phyloP scores from a whole-genome alignment of 1,140 invertebrate genomes.

The Megalonaias nervosa region DNA sequence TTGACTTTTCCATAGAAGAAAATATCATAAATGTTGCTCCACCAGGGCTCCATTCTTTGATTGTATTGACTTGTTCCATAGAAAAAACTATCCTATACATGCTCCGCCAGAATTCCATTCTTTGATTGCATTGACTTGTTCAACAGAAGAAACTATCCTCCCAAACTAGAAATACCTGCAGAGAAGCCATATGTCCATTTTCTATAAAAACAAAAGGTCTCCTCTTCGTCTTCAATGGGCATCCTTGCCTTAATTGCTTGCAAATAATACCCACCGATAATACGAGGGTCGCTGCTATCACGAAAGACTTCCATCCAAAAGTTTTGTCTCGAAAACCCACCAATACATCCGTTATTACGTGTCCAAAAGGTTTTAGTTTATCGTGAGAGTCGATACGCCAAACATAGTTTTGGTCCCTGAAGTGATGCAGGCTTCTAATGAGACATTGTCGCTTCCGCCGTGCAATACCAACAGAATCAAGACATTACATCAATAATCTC shows the following conservation, averaged over 20 bases:
- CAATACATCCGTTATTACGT: constrained; percentile 60
- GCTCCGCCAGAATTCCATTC: too few species aligned
- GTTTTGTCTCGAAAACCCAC: constrained; percentile 59
- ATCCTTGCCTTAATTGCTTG: constrained; percentile 22
- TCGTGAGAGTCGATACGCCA: constrained; percentile 66
- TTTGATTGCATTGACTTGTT: too few species aligned
- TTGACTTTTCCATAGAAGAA: too few species aligned
- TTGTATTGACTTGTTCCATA: too few species aligned
- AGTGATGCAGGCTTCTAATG: constrained; percentile 44
- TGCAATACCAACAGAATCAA: constrained; percentile 37
- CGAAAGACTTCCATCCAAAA: constrained; percentile 55
- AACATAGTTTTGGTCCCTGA: constrained; percentile 53
- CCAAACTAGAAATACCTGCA: too few species aligned
- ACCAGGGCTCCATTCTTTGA: too few species aligned
- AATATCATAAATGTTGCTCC: too few species aligned
- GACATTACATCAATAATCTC: constrained; percentile 13
- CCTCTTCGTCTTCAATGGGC: too few species aligned
- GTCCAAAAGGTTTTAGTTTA: constrained; percentile 64
- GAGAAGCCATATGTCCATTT: too few species aligned
- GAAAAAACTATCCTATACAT: too few species aligned
- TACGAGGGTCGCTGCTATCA: constrained; percentile 55
- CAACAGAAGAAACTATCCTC: too few species aligned
- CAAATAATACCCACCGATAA: constrained; percentile 55
- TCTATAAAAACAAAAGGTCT: too few species aligned
- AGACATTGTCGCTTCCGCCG: constrained; percentile 22